phyloP scores from a whole-genome alignment of 1,140 invertebrate genomes.

The Steinernema feltiae region DNA sequence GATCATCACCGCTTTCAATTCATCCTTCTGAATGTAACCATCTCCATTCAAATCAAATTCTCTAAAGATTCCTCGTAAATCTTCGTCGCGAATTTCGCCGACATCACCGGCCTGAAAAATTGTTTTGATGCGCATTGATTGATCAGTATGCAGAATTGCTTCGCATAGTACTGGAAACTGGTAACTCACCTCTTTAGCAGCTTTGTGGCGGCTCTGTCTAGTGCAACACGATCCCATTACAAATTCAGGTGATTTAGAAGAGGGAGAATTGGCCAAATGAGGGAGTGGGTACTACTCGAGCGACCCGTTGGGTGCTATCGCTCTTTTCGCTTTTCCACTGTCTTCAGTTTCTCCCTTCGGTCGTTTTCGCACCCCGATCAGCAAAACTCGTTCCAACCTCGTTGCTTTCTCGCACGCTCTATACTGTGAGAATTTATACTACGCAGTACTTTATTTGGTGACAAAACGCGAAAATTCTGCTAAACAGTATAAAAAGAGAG shows the following conservation, averaged over 20 bases:
- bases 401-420: neutral
- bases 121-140: neutral
- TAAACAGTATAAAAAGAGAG: neutral
- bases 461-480: neutral
- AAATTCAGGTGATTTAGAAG: no score
- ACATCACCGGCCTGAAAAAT: slow-evolving; percentile 39
- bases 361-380: slow-evolving; percentile 9
- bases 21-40: slow-evolving; percentile 56
- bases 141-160: no score
- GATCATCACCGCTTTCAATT: slow-evolving; percentile 53
- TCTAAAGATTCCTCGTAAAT: slow-evolving; percentile 52
- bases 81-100: slow-evolving; percentile 54
- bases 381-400: slow-evolving; percentile 8
- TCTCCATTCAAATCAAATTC: slow-evolving; percentile 57
- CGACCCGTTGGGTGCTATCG: neutral
- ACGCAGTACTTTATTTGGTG: neutral
- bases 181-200: neutral
- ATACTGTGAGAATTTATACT: neutral
- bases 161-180: no score
- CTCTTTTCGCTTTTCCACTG: neutral
- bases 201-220: neutral
- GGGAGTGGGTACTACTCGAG: neutral
- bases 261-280: neutral
- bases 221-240: neutral
- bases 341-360: slow-evolving; percentile 1